A percentile compares a stretch with the other conserved stretches of the same genome.
phyloP scores from a whole-genome alignment of 2,888 invertebrate genomes.

The Meandrusa payeni region DNA sequence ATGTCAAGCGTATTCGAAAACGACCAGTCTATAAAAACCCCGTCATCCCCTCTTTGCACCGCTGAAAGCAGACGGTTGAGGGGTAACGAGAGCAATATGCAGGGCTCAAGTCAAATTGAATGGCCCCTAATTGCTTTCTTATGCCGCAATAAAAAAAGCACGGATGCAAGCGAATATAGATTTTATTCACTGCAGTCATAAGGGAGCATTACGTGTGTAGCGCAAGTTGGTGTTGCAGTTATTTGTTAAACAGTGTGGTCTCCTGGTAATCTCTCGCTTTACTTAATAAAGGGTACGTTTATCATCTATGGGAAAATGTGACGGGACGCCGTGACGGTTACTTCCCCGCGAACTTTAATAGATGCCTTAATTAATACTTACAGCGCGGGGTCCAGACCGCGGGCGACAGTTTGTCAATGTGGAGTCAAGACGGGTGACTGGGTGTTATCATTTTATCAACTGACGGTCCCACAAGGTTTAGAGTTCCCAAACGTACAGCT shows the following conservation, averaged over 20 bases:
- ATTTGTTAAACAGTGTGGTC: constrained; percentile 48
- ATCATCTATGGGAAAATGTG: constrained; percentile 37
- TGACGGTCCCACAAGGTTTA: too few relatives aligned
- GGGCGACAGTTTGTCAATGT: too few relatives aligned
- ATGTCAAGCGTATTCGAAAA: constrained; percentile 56
- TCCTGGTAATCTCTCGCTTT: constrained; percentile 51
- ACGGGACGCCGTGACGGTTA: constrained; percentile 26
- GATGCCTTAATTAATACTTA: constrained; percentile 6
- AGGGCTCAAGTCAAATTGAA: constrained; percentile 45
- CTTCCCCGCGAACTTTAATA: background rate
- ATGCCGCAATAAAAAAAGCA: constrained; percentile 39
- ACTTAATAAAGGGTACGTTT: constrained; percentile 41
- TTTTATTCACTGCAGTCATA: constrained; percentile 33
- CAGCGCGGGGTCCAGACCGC: background rate
- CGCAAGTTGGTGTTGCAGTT: constrained; percentile 26
- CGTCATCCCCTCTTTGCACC: constrained; percentile 29
- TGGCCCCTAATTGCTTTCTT: constrained; percentile 62
- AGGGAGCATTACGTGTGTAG: constrained; percentile 8
- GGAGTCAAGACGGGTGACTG: too few relatives aligned
- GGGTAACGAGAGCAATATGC: constrained; percentile 27
- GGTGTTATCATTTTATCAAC: too few relatives aligned
- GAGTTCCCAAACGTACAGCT: too few relatives aligned
- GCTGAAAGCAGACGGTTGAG: background rate
- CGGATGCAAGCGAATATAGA: constrained; percentile 35
- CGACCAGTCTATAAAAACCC: constrained; percentile 38